Conservation (phyloP, 2,888 invertebrate species). For the Synergus gifuensis region DNA sequence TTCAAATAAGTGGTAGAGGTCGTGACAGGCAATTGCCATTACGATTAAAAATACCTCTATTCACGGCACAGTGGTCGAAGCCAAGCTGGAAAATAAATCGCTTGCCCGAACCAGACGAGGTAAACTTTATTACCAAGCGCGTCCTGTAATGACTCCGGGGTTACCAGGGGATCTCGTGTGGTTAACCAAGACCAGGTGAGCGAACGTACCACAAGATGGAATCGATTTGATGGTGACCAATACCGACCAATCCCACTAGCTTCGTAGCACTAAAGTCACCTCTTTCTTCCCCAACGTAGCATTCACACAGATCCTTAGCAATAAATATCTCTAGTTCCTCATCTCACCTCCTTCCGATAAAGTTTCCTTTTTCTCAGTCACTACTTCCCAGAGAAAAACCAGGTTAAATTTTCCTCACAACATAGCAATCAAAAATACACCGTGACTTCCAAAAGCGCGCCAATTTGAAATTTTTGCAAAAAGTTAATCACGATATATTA, state of each 20-base stretch:
- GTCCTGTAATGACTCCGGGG: conserved; percentile 58
- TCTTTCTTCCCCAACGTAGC: conserved; percentile 45
- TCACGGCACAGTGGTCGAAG: conserved; percentile 34
- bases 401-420: conserved; percentile 1
- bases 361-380: not conserved
- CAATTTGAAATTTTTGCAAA: not conserved
- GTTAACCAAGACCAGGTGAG: conserved; percentile 64
- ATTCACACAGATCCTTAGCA: conserved; percentile 48
- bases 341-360: conserved; percentile 38
- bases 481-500: no score
- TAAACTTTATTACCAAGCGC: conserved; percentile 58
- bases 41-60: conserved; percentile 33
- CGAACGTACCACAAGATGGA: conserved; percentile 59
- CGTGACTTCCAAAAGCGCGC: not conserved
- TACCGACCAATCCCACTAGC: conserved; percentile 58
- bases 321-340: conserved; percentile 47
- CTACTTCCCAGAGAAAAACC: not conserved
- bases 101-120: conserved; percentile 46
- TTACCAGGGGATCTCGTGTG: conserved; percentile 55
- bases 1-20: conserved; percentile 1
- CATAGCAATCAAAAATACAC: not conserved
- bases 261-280: conserved; percentile 51
- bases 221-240: conserved; percentile 65
- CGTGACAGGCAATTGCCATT: conserved; percentile 31
- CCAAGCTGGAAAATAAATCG: conserved; percentile 45